phyloP scores from a whole-genome alignment of 2,888 invertebrate species.

The Drosophila testacea region DNA sequence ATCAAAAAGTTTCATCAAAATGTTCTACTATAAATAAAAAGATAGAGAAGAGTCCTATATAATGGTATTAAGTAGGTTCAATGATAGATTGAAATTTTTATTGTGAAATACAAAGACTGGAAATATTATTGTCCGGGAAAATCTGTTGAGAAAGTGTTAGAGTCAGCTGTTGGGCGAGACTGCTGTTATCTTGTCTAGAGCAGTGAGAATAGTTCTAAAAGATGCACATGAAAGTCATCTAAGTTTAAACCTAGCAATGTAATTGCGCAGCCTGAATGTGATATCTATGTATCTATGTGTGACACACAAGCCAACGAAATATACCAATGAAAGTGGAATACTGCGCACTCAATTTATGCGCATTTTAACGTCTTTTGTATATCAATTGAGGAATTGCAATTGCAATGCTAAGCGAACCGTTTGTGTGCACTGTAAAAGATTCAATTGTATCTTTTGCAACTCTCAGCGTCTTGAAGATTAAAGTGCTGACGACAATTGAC shows the following conservation, averaged over 20 bases:
- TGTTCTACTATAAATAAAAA: no score
- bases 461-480: conserved; percentile 2
- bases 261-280: conserved; percentile 50
- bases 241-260: conserved; percentile 36
- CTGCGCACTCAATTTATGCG: conserved; percentile 46
- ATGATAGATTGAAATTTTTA: no score
- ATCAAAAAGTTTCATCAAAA: no score
- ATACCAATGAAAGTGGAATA: conserved; percentile 21
- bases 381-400: conserved; percentile 43
- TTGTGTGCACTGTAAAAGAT: conserved; percentile 13
- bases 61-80: no score
- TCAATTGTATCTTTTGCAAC: conserved; percentile 19
- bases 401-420: conserved; percentile 9
- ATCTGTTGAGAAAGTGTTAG: not conserved
- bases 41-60: no score
- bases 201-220: conserved; percentile 18
- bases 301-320: not conserved
- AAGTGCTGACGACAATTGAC: conserved; percentile 13
- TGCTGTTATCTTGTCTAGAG: conserved; percentile 46
- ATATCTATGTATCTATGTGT: conserved; percentile 19
- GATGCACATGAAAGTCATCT: conserved; percentile 28
- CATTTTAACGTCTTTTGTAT: conserved; percentile 57
- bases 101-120: conserved; percentile 1
- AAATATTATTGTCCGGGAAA: not conserved
- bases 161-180: conserved; percentile 27